Evolutionary conservation across 2,797 vertebrate species (phyloP).

Genomic region (Pantherophis alleghaniensis): DNA sequence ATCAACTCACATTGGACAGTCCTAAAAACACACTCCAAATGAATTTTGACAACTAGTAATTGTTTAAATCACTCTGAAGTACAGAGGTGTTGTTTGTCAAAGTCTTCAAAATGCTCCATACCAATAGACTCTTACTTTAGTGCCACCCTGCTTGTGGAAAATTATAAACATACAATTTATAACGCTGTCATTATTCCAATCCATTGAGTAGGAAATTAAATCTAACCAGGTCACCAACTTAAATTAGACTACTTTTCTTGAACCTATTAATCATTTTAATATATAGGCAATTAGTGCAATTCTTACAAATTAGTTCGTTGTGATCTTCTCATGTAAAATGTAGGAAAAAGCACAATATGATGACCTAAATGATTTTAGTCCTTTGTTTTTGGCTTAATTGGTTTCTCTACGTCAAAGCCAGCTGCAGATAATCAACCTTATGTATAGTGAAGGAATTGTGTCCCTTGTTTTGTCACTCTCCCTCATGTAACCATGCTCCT

Average conservation of each 20-base stretch:
- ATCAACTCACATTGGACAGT: background rate
- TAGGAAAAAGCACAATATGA: conserved; percentile 39
- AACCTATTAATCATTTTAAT: background rate
- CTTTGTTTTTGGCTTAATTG: conserved; percentile 40
- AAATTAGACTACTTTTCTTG: background rate
- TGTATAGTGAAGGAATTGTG: background rate
- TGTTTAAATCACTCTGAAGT: background rate
- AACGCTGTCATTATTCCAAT: background rate
- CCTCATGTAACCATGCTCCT: background rate
- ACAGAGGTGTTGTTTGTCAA: background rate
- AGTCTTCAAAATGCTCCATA: background rate
- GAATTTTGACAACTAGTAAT: background rate
- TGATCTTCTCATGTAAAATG: conserved; percentile 47
- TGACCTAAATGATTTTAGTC: conserved; percentile 36
- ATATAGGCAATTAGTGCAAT: conserved; percentile 27
- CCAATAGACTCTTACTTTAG: background rate
- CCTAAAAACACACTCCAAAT: background rate
- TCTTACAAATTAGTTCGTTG: conserved; percentile 53
- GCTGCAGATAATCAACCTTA: background rate
- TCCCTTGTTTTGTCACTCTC: background rate
- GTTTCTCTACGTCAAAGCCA: background rate
- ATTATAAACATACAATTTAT: background rate
- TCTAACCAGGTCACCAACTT: background rate
- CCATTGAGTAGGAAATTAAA: background rate
- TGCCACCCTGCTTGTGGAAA: background rate